Evolutionary conservation across 2,888 invertebrate genomes (phyloP), one percentile per base, ranked within the genome.

Genomic region (Andrena minutula): DNA sequence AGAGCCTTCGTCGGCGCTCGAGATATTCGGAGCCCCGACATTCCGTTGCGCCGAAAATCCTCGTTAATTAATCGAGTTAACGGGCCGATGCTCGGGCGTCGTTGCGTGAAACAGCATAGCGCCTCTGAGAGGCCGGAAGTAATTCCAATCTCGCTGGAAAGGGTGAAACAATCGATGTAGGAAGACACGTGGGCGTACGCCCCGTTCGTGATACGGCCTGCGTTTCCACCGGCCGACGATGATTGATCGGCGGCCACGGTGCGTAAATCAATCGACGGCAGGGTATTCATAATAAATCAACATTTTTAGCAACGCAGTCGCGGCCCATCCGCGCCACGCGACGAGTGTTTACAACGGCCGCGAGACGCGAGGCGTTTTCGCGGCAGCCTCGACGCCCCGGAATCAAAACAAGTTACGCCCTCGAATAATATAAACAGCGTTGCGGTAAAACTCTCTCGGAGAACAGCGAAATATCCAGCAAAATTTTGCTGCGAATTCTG

Each of bases 271-370:
- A 6, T 8, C 12, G 41, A 10, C 47, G 2, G 8, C 23, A 10
- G 3, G 47, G 28, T 58, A 60, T 69, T 26, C 28, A 75, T 75
- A 75, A 68, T 75, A 68, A 75, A 68, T 75, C 47, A 69, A 5
- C 58, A 60, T 49, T 58, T 75, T 60, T 60, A 47, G 30, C 35
- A 73, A 35, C 47, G 32, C 7, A 7, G 10, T 47, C 1, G 10
- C 56, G 26, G 23, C 23, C 12, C 2, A 23, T n/a, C 23, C 20
- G 23, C 20, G 53, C 53, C 53, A 23, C 20, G 53, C 26, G 23
- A 10, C 53, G 20, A 56, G 53, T 56, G 53, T 56, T 56, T 56
- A 56, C 10, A 23, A 10, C 20, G 41, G 41, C 12, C 0, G 12
- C 41, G 56, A 56, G 8, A 4, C 56, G 8, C 56, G 10, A 3